These are phyloP conservation scores for Delichon dasypus DNA, from an alignment of 2,797 vertebrate species.

Conservation along the genomic window DNA sequence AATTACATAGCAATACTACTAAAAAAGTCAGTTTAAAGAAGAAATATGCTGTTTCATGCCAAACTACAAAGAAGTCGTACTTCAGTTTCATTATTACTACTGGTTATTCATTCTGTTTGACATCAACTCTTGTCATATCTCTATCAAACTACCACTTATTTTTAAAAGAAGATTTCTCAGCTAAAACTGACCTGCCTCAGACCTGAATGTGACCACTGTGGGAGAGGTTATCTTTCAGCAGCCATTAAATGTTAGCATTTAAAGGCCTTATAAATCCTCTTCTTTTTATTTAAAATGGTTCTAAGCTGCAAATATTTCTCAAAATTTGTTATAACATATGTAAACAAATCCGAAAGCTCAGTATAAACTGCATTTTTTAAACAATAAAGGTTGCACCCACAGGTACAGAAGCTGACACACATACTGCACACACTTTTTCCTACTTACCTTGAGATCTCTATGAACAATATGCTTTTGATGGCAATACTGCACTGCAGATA, in stretches of 20 bases:
- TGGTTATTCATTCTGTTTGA: neutral
- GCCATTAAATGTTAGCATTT: neutral
- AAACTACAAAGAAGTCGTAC: neutral
- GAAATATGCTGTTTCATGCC: neutral
- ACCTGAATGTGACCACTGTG: neutral
- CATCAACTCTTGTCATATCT: neutral
- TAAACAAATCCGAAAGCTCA: neutral
- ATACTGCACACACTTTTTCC: neutral
- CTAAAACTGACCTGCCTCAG: neutral
- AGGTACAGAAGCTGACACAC: neutral
- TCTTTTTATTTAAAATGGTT: neutral
- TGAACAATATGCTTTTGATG: conserved; percentile 98
- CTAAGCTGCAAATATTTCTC: neutral
- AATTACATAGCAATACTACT: neutral
- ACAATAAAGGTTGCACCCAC: neutral
- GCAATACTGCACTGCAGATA: conserved; percentile 98
- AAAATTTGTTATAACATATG: neutral
- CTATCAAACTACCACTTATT: neutral
- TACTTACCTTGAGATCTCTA: conserved; percentile 95
- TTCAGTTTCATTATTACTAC: neutral
- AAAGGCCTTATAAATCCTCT: neutral
- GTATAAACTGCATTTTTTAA: neutral
- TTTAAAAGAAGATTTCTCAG: neutral
- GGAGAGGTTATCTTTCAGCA: neutral
- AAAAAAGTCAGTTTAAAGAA: neutral